Conservation (phyloP, 2,113 vertebrate species). For the Bos javanicus region DNA sequence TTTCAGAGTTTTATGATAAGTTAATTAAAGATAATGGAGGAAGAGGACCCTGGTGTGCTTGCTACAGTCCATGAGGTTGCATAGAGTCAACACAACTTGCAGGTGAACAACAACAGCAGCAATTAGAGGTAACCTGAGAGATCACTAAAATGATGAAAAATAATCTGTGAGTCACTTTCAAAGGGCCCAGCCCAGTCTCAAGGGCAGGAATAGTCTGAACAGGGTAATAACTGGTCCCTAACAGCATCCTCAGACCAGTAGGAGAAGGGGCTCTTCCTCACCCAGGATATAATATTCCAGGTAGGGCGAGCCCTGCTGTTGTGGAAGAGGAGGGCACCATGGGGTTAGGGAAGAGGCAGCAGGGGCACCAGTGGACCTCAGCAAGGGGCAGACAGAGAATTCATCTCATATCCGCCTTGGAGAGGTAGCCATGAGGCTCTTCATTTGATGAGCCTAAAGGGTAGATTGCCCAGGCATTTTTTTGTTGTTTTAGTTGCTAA, state of each 20-base stretch:
- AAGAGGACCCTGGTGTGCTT: background rate
- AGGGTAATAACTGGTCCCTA: background rate
- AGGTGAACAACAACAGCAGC: background rate
- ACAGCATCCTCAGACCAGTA: background rate
- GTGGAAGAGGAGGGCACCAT: background rate
- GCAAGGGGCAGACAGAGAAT: background rate
- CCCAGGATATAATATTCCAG: background rate
- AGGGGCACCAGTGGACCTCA: background rate
- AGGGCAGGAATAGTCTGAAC: background rate
- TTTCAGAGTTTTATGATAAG: background rate
- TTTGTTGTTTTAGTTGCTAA: background rate
- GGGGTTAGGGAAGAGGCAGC: background rate
- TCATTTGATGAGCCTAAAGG: background rate
- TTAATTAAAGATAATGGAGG: background rate
- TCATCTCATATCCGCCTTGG: background rate
- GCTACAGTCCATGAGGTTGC: background rate
- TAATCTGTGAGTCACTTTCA: background rate
- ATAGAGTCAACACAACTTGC: background rate
- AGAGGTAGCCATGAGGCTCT: background rate
- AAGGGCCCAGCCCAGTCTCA: background rate
- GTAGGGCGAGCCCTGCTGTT: background rate
- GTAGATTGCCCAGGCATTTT: background rate
- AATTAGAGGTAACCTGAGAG: background rate
- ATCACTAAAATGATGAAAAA: background rate
- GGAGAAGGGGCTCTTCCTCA: background rate